Conservation (phyloP, 2,888 invertebrate genomes). For the Alviniconcha strummeri region DNA sequence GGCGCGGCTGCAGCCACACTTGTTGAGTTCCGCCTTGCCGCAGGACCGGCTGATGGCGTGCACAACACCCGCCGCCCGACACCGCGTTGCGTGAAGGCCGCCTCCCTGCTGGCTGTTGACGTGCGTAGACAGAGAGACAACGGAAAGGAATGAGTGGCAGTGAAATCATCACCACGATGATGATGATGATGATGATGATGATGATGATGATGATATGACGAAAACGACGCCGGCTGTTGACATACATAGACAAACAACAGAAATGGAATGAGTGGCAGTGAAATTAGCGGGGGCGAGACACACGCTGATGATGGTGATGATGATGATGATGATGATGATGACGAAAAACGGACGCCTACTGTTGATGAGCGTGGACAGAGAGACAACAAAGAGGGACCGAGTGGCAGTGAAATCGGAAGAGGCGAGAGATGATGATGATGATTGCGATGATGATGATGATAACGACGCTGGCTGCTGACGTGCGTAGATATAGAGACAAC, state of each 20-base stretch:
- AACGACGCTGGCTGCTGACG: no score
- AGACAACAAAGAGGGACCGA: no score
- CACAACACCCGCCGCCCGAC: slow-evolving; percentile 81
- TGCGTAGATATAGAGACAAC: slow-evolving; percentile 14
- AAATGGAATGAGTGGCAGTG: no score
- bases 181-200: background rate
- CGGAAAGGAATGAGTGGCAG: no score
- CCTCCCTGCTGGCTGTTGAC: slow-evolving; percentile 76
- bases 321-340: background rate
- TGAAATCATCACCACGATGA: background rate
- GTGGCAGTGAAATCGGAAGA: no score
- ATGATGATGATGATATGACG: no score
- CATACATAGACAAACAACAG: background rate
- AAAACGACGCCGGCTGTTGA: background rate
- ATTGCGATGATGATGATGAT: no score
- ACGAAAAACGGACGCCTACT: background rate
- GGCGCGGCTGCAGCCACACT: slow-evolving; percentile 92
- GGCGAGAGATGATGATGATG: no score
- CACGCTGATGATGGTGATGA: background rate
- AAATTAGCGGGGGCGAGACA: background rate
- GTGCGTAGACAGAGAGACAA: no score
- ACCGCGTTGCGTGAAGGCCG: slow-evolving; percentile 79
- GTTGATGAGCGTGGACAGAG: no score
- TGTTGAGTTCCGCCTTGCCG: slow-evolving; percentile 90
- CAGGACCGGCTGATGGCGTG: slow-evolving; percentile 92